Evolutionary conservation across 2,888 invertebrate genomes (phyloP), one percentile per base, ranked within the genome.

Genomic region (Amiota communis): DNA sequence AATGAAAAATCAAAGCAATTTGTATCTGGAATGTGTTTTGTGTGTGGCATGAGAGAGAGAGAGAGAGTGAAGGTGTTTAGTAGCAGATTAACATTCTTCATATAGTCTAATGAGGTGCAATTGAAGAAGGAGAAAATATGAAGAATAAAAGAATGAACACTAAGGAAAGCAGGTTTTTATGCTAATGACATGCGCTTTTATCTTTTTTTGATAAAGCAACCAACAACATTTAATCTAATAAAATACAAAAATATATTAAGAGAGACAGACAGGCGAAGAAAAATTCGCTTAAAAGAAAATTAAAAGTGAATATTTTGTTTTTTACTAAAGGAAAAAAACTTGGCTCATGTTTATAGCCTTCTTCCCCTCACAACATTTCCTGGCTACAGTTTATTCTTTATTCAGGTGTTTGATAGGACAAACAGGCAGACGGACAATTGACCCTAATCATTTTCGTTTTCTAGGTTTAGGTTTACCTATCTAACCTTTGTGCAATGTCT

Each of bases 181-280:
- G 83, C 85, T 83, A 83, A 83, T 83, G 83, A 85, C 82, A 85
- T 82, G 84, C 85, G 83, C 83, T 83, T 83, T 83, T 83, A 83
- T 83, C 83, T 83, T 76, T 61, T 59, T 15, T 23, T 71, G 61
- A 51, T 71, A 51, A 49, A 15, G 59, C 59, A 59, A 59, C 59
- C 53, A 75, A 49, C 53, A 75, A 49, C 36, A 36, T 36, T 36
- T 47, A 51, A 68, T n/a, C 53, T 15, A 20, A 15, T 53, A 49
- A 63, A 63, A 17, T 59, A 71, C 74, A 75, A 53, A 65, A 80
- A 76, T 53, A 59, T 56, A 63, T 11, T 70, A 36, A 72, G 20
- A 59, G 17, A 67, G 70, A 72, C 47, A 64, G n/a, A 13, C 17
- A 47, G 2, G 23, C 53, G 65, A 65, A 64, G 70, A 23, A 67